Conservation (phyloP, 2,113 vertebrate genomes). For the Ceuthmochares aereus region DNA sequence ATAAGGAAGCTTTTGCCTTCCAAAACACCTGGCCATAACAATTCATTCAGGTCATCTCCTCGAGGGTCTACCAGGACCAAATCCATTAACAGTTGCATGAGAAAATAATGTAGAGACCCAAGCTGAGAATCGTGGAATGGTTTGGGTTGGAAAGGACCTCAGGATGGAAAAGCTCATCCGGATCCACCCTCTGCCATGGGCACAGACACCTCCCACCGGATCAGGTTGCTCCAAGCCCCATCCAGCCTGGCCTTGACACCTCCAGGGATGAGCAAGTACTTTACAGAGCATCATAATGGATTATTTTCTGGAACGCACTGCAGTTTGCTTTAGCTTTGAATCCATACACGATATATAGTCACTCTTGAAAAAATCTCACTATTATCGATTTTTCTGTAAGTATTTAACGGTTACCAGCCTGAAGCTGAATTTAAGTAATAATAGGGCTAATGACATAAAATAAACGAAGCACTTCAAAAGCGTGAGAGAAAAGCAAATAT, state of each 20-base stretch:
- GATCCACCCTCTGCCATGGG: no score
- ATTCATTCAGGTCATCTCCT: not conserved
- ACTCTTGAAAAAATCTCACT: constrained; percentile 54
- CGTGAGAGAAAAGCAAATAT: constrained; percentile 28
- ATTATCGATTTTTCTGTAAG: constrained; percentile 35
- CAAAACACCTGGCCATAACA: not conserved
- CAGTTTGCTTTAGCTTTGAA: constrained; percentile 39
- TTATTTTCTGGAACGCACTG: constrained; percentile 61
- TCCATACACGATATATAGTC: constrained; percentile 56
- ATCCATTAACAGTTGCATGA: not conserved
- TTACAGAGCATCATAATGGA: not conserved
- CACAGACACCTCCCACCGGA: no score
- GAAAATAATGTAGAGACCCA: not conserved
- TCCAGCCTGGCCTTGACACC: no score
- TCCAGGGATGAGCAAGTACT: not conserved
- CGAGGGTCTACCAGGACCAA: not conserved
- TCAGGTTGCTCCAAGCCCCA: no score
- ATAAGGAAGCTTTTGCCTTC: not conserved
- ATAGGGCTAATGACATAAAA: constrained; percentile 37
- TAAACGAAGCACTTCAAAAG: constrained; percentile 36
- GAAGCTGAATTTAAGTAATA: constrained; percentile 70
- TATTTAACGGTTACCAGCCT: constrained; percentile 61
- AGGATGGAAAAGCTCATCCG: no score
- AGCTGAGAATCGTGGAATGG: not conserved
- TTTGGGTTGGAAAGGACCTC: no score